Evolutionary conservation across 2,888 invertebrate genomes (phyloP).

Genomic region (Malthinus flaveolus): DNA sequence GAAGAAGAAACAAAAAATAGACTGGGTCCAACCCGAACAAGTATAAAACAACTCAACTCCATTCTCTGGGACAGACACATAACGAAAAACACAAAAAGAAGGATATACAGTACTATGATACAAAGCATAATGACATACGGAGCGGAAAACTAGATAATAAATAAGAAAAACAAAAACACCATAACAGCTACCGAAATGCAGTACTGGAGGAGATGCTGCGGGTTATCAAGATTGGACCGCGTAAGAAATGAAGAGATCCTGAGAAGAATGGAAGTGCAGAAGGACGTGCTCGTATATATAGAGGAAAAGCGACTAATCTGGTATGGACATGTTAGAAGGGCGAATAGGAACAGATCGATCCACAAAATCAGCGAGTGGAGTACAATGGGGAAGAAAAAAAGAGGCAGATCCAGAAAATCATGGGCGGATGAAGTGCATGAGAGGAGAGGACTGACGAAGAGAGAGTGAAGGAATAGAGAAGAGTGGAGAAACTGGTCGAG

Average conservation of each 20-base stretch:
- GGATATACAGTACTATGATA: too few relatives aligned
- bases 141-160: too few relatives aligned
- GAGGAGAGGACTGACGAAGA: too few relatives aligned
- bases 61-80: too few relatives aligned
- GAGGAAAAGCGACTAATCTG: constrained; percentile 5
- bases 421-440: constrained; percentile 2
- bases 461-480: too few relatives aligned
- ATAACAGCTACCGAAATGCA: neutral
- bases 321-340: constrained; percentile 10
- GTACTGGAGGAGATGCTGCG: constrained; percentile 7
- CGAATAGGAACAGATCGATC: neutral
- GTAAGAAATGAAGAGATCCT: constrained; percentile 5
- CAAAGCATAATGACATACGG: too few relatives aligned
- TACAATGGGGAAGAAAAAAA: constrained; percentile 4
- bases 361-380: constrained; percentile 1
- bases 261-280: constrained; percentile 8
- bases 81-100: too few relatives aligned
- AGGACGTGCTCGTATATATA: constrained; percentile 4
- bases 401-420: constrained; percentile 5
- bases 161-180: too few relatives aligned
- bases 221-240: constrained; percentile 6
- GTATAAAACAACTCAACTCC: too few relatives aligned
- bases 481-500: too few relatives aligned
- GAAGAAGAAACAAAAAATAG: too few relatives aligned
- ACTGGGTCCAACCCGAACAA: too few relatives aligned